phyloP scores from a whole-genome alignment of 2,113 vertebrate genomes.

The Eptesicus fuscus region DNA sequence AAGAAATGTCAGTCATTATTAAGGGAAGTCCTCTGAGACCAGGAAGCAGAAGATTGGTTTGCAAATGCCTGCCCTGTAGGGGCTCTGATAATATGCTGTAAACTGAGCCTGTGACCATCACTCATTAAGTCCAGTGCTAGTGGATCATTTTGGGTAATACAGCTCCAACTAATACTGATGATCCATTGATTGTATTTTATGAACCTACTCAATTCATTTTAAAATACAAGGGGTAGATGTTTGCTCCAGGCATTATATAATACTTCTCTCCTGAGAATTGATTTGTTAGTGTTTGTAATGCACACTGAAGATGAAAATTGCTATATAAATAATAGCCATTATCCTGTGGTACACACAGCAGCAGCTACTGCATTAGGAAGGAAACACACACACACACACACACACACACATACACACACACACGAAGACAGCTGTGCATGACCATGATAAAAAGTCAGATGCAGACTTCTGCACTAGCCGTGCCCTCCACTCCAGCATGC shows the following conservation, averaged over 20 bases:
- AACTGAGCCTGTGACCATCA: constrained; percentile 51
- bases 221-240: constrained; percentile 49
- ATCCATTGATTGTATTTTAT: constrained; percentile 62
- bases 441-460: constrained; percentile 27
- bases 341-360: constrained; percentile 24
- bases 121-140: constrained; percentile 45
- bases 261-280: constrained; percentile 49
- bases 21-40: constrained; percentile 43
- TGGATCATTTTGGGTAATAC: constrained; percentile 49
- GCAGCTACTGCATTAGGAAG: constrained; percentile 44
- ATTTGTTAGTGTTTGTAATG: constrained; percentile 60
- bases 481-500: neutral
- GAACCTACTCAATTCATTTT: constrained; percentile 50
- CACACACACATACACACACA: neutral
- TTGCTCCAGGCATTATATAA: constrained; percentile 54
- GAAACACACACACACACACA: neutral
- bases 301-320: constrained; percentile 62
- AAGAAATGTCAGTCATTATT: constrained; percentile 67
- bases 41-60: constrained; percentile 55
- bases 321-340: constrained; percentile 68
- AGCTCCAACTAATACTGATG: constrained; percentile 51
- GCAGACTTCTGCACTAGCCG: neutral
- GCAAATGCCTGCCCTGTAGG: constrained; percentile 25
- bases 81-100: constrained; percentile 28
- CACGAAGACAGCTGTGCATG: neutral